Conservation (phyloP, 2,113 vertebrate genomes). For the Ceratotherium simum region DNA sequence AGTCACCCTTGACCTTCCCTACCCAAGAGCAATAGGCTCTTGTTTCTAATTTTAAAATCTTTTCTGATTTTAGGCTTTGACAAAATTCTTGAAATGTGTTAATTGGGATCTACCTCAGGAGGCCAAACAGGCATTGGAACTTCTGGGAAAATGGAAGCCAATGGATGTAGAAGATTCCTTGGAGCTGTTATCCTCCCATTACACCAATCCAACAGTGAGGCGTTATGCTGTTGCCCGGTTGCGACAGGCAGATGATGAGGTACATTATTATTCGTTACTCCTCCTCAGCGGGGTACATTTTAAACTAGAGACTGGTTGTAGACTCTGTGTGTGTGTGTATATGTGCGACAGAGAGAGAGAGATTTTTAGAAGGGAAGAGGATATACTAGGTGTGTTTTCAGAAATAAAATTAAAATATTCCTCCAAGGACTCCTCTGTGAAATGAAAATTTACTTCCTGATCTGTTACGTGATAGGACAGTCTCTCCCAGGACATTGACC, state of each 20-base stretch:
- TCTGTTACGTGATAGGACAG: constrained; percentile 61
- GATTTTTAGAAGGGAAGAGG: constrained; percentile 9
- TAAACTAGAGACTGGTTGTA: neutral
- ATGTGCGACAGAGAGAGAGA: neutral
- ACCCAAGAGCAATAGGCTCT: neutral
- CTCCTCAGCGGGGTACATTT: neutral
- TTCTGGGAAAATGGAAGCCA: constrained; percentile 97
- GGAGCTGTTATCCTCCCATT: constrained; percentile 97
- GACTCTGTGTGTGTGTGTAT: neutral
- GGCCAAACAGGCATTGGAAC: constrained; percentile 97
- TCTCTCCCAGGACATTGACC: constrained; percentile 63
- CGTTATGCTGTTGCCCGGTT: constrained; percentile 96
- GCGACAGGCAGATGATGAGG: constrained; percentile 98
- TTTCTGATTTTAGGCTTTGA: constrained; percentile 91
- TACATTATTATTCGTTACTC: constrained; percentile 67
- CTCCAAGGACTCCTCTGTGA: constrained; percentile 67
- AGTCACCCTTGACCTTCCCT: neutral
- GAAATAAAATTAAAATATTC: constrained; percentile 78
- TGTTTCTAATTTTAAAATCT: constrained; percentile 31
- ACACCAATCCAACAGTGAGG: constrained; percentile 95
- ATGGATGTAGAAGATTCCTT: constrained; percentile 99
- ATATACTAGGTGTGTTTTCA: constrained; percentile 67
- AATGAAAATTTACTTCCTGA: constrained; percentile 74
- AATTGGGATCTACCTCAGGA: constrained; percentile 98
- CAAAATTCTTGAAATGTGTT: constrained; percentile 99